phyloP scores from a whole-genome alignment of 2,113 vertebrate genomes.

The Dasyornis broadbenti region DNA sequence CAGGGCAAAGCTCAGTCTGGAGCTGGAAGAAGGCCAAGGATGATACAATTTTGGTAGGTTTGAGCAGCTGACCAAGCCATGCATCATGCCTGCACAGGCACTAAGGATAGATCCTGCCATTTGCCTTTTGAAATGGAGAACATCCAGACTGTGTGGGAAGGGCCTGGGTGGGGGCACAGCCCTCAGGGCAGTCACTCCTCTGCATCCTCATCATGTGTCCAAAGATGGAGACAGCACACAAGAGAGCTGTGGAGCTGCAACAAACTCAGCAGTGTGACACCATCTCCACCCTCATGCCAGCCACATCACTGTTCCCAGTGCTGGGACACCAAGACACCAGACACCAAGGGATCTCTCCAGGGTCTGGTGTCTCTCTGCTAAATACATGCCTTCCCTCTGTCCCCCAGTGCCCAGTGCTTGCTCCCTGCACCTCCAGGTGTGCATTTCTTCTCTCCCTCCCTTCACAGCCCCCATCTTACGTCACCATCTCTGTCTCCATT shows the following conservation, averaged over 20 bases:
- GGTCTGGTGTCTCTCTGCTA: background rate
- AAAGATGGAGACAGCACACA: background rate
- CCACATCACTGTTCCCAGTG: rapidly evolving
- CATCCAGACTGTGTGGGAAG: background rate
- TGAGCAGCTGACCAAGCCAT: background rate
- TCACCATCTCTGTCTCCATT: background rate
- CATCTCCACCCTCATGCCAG: background rate
- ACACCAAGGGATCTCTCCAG: background rate
- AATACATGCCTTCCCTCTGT: background rate
- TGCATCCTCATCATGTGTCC: background rate
- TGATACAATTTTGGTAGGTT: background rate
- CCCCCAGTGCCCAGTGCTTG: background rate
- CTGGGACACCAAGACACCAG: background rate
- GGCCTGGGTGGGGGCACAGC: background rate
- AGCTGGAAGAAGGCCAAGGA: background rate
- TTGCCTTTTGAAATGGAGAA: background rate
- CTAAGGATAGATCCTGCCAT: background rate
- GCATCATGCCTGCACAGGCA: rapidly evolving
- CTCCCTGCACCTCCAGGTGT: background rate
- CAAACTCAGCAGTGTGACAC: rapidly evolving
- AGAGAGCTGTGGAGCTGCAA: background rate
- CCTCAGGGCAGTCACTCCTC: background rate
- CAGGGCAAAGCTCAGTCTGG: background rate
- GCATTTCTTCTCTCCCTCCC: background rate
- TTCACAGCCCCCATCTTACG: background rate